Conservation (phyloP, 2,797 vertebrate species). For the Anguilla megastoma region DNA sequence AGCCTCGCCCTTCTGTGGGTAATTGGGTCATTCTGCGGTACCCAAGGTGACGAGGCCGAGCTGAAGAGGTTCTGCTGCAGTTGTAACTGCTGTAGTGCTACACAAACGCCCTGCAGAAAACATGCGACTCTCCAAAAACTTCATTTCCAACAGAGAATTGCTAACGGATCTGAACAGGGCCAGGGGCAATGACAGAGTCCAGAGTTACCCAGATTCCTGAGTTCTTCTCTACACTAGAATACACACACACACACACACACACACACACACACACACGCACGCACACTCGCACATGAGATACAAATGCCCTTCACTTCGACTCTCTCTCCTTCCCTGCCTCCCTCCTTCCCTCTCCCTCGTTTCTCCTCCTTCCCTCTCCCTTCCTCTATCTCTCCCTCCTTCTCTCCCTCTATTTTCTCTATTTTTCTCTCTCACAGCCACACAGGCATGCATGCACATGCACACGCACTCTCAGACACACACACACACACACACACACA, state of each 20-base stretch:
- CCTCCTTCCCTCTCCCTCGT: not conserved
- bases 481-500: not conserved
- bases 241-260: conserved; percentile 19
- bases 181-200: not conserved
- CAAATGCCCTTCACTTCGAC: conserved; percentile 40
- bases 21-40: not conserved
- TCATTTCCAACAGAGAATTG: conserved; percentile 13
- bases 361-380: conserved; percentile 46
- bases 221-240: not conserved
- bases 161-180: not conserved
- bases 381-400: not conserved
- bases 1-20: not conserved
- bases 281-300: conserved; percentile 12
- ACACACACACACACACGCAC: not conserved
- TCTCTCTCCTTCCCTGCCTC: conserved; percentile 54
- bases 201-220: not conserved
- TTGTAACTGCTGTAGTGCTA: not conserved
- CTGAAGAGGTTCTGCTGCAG: conserved; percentile 5
- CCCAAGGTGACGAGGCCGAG: not conserved
- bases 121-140: not conserved
- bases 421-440: not conserved
- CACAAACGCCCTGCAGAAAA: not conserved
- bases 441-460: not conserved
- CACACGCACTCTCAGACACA: not conserved
- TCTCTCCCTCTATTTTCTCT: conserved; percentile 19